phyloP scores from a whole-genome alignment of 2,113 vertebrate species.

The Calidris pygmaea region DNA sequence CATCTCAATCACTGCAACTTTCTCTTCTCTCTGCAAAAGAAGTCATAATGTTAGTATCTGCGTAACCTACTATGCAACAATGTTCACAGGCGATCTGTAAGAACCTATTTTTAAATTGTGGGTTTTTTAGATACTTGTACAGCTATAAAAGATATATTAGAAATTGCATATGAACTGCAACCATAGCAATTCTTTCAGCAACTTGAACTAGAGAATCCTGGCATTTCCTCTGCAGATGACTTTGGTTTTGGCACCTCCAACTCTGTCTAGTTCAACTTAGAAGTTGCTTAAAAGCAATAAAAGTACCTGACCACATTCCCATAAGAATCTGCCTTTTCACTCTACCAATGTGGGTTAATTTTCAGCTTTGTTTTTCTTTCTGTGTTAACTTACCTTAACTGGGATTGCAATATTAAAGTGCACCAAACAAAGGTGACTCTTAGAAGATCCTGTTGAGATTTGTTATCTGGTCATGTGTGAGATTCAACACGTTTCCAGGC shows the following conservation, averaged over 20 bases:
- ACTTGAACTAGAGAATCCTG: neutral
- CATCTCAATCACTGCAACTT: neutral
- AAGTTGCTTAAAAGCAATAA: conserved; percentile 33
- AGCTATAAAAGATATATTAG: neutral
- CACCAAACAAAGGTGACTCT: neutral
- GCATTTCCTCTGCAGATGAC: conserved; percentile 21
- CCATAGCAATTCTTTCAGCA: neutral
- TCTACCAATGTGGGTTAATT: neutral
- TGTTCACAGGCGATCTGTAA: neutral
- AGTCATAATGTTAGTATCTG: neutral
- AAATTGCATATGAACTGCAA: neutral
- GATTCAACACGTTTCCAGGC: neutral
- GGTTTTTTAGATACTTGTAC: neutral
- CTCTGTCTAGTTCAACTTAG: conserved; percentile 12
- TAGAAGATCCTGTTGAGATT: neutral
- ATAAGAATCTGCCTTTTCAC: neutral
- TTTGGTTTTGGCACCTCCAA: conserved; percentile 27
- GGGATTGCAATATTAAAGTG: neutral
- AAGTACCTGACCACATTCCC: conserved; percentile 38
- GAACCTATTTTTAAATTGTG: conserved; percentile 1
- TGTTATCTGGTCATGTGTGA: neutral
- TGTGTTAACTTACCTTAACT: neutral
- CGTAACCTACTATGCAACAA: neutral
- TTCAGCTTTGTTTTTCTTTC: neutral
- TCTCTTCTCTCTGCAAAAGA: neutral